Base-by-base conservation (phyloP, 2,888 invertebrate genomes). In the Caenorhabditis japonica region DNA sequence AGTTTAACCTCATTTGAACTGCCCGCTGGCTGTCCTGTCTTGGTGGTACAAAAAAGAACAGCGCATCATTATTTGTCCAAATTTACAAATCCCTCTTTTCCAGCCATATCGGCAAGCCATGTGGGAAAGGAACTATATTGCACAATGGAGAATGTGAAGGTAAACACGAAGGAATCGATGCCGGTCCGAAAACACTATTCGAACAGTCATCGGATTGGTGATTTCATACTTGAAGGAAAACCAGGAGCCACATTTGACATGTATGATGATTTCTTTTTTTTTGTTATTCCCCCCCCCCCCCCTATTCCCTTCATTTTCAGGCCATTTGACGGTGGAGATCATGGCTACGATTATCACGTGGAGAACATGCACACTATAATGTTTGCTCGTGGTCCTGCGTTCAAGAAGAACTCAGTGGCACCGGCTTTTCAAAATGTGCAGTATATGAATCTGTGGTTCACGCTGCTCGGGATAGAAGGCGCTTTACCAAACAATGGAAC, bases 301-400 rank as follows among this genome's bases (percentile, higher is more conserved):
- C n/a, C n/a, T n/a, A n/a, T n/a, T n/a, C n/a, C n/a, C n/a, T 5
- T 12, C 12, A 51, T 23, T 2, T 60, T 41, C 15, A 52, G 61
- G 30, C 77, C 70, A 38, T 30, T 46, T 5, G 61, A 76, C 12
- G 69, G 72, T 0, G 73, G 77, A 21, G 85, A 85, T 51, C 85
- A 85, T 60, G 85, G 85, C 2, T 85, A 82, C 59, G 85, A 85
- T 52, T 84, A 81, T 44, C 55, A 76, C 17, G 56, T 75, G 19
- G 62, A 69, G 13, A 64, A 62, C 13, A 84, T 85, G 85, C 81
- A 81, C 21, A 84, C 85, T 0, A 73, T 85, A 13, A 83, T 85
- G 77, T 85, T 85, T 52, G 85, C 83, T 0, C 52, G 83, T 41
- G 85, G 85, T 0, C 85, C 85, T 3, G 75, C 79, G n/a, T 81